phyloP scores from a whole-genome alignment of 2,888 invertebrate genomes.

The Hololepta plana region DNA sequence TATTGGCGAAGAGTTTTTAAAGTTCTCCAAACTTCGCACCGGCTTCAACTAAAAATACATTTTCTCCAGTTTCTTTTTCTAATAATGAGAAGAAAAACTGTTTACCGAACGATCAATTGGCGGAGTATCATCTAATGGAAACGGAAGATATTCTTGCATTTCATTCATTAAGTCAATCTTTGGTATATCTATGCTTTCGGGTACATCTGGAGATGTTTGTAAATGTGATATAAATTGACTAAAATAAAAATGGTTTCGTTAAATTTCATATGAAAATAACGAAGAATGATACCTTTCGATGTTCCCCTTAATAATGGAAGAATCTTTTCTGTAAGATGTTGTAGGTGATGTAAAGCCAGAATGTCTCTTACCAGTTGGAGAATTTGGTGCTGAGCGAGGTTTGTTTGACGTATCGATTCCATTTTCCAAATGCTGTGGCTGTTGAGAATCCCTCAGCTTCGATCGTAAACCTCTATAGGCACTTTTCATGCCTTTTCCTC shows the following conservation, averaged over 20 bases:
- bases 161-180: conserved; percentile 48
- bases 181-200: conserved; percentile 24
- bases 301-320: conserved; percentile 19
- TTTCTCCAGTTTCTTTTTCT: background rate
- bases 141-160: conserved; percentile 37
- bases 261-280: background rate
- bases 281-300: conserved; percentile 18
- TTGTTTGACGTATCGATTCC: conserved; percentile 22
- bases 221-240: background rate
- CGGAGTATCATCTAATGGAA: conserved; percentile 31
- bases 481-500: conserved; percentile 57
- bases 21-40: conserved; percentile 40
- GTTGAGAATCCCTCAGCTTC: conserved; percentile 32
- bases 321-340: conserved; percentile 25
- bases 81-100: conserved; percentile 3
- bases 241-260: conserved; percentile 1
- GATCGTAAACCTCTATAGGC: conserved; percentile 60
- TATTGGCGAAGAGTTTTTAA: conserved; percentile 22
- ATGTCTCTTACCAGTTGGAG: conserved; percentile 37
- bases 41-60: conserved; percentile 33
- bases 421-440: conserved; percentile 20
- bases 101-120: conserved; percentile 47
- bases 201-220: background rate
- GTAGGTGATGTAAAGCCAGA: conserved; percentile 23
- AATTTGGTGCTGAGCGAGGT: conserved; percentile 46